These are phyloP conservation scores for Halesus radiatus DNA, from an alignment of 1,140 invertebrate genomes.

Conservation along the genomic window DNA sequence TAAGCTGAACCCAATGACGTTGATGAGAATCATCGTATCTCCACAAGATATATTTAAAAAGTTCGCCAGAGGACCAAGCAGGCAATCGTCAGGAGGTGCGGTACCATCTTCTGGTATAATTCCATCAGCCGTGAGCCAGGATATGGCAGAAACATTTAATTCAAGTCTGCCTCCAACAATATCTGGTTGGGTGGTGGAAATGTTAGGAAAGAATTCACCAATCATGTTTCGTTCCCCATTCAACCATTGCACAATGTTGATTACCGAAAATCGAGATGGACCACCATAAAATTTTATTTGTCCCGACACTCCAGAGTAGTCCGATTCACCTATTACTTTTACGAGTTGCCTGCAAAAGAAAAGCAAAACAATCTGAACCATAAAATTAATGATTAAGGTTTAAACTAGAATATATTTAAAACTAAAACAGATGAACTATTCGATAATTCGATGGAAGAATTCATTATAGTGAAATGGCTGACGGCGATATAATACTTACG, in stretches of 20 bases:
- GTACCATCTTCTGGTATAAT: slow-evolving; percentile 79
- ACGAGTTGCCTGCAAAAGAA: slow-evolving; percentile 68
- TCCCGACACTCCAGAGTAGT: slow-evolving; percentile 85
- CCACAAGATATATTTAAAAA: slow-evolving; percentile 79
- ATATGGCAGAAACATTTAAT: slow-evolving; percentile 72
- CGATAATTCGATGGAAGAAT: no score
- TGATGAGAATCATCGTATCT: slow-evolving; percentile 79
- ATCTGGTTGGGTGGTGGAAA: slow-evolving; percentile 62
- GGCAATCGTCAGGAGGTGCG: slow-evolving; percentile 72
- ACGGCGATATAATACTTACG: slow-evolving; percentile 9
- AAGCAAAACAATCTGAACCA: not conserved
- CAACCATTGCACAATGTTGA: slow-evolving; percentile 81
- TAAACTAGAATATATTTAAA: no score
- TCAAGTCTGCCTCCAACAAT: slow-evolving; percentile 67
- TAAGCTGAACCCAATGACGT: slow-evolving; percentile 77
- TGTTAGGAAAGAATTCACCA: slow-evolving; percentile 76
- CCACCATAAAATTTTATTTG: slow-evolving; percentile 78
- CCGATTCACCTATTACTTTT: slow-evolving; percentile 72
- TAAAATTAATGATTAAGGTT: no score
- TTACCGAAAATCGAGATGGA: slow-evolving; percentile 77
- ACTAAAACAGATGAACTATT: no score
- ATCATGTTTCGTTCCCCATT: slow-evolving; percentile 71
- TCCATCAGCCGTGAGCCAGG: slow-evolving; percentile 76
- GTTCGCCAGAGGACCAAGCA: slow-evolving; percentile 75
- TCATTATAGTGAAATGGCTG: no score